A percentile compares a stretch with the other conserved stretches of the same genome.
These are phyloP conservation scores for Mimas tiliae DNA, from an alignment of 2,888 invertebrate genomes.

Conservation along the genomic window DNA sequence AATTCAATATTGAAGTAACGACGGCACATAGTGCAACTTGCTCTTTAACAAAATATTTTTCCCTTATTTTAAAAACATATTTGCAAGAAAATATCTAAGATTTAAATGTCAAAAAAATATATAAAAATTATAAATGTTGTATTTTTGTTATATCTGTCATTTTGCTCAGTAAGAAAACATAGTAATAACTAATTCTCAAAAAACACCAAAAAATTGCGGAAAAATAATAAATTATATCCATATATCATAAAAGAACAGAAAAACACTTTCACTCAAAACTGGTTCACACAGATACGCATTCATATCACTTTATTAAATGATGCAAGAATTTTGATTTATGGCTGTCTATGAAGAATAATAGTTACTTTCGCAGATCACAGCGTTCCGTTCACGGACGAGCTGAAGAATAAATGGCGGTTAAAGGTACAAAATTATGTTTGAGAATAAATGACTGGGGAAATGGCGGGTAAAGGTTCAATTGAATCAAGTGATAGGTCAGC, in stretches of 20 bases:
- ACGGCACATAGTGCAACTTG: too few species aligned
- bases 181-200: too few species aligned
- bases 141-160: too few species aligned
- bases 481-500: neutral
- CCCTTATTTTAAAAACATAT: too few species aligned
- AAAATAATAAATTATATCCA: too few species aligned
- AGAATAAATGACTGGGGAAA: neutral
- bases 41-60: too few species aligned
- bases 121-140: too few species aligned
- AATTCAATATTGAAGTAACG: too few species aligned
- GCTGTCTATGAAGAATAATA: conserved; percentile 21
- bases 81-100: too few species aligned
- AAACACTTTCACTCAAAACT: neutral
- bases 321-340: conserved; percentile 29
- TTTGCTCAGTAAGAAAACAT: too few species aligned
- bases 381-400: neutral
- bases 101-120: too few species aligned
- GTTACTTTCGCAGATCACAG: conserved; percentile 1
- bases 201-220: too few species aligned
- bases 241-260: neutral
- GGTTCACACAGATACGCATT: neutral
- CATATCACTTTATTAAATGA: conserved; percentile 23
- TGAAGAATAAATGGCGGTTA: neutral
- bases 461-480: neutral
- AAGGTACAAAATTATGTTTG: neutral